Conservation (phyloP, 2,888 invertebrate species). For the Lasioglossum calceatum region DNA sequence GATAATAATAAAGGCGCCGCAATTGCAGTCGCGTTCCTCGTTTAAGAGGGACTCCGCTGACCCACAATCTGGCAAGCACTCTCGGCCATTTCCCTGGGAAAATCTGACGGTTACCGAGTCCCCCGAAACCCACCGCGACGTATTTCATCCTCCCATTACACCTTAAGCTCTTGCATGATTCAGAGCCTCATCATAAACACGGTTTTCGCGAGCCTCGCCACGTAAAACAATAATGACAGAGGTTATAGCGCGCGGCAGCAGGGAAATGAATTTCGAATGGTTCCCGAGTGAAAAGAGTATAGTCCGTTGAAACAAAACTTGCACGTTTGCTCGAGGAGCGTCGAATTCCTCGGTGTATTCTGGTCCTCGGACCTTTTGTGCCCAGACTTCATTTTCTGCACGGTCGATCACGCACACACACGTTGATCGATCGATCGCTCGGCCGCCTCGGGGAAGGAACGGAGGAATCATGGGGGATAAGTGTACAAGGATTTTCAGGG, state of each 20-base stretch:
- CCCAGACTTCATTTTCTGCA: neutral
- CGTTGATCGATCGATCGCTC: neutral
- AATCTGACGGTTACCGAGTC: conserved; percentile 21
- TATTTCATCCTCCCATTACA: conserved; percentile 28
- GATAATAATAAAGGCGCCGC: conserved; percentile 15
- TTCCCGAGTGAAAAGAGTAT: neutral
- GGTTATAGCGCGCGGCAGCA: neutral
- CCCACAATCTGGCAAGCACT: neutral
- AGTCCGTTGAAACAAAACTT: neutral
- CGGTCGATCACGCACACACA: neutral
- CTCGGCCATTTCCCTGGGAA: neutral
- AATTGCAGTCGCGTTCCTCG: conserved; percentile 4
- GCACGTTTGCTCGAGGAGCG: neutral
- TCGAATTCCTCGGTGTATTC: neutral
- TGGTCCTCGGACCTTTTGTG: neutral
- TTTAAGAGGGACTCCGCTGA: conserved; percentile 13
- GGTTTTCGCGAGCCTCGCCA: conserved; percentile 20
- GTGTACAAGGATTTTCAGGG: conserved; percentile 22
- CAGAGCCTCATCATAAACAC: conserved; percentile 32
- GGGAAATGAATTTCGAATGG: conserved; percentile 5
- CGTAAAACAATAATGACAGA: conserved; percentile 26
- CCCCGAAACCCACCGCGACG: conserved; percentile 5
- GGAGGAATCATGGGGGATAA: neutral
- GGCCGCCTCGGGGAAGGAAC: neutral
- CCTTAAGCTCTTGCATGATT: conserved; percentile 34